phyloP scores from a whole-genome alignment of 2,797 vertebrate species.

The Propithecus perrieri region DNA sequence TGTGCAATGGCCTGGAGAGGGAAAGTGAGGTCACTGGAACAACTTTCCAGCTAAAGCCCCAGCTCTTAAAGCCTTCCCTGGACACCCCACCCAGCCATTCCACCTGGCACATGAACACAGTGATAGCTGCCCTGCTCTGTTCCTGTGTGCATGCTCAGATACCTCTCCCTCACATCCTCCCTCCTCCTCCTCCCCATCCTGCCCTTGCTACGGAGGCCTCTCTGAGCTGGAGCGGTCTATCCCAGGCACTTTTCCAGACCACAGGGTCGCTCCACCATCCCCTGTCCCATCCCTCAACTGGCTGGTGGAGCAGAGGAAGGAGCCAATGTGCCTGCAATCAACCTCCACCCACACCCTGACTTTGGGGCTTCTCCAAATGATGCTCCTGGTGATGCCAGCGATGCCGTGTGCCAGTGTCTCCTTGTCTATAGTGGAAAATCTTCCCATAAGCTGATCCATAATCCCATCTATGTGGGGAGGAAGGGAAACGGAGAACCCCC shows the following conservation, averaged over 20 bases:
- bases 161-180: background rate
- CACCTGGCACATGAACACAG: background rate
- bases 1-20: background rate
- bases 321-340: background rate
- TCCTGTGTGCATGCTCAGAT: background rate
- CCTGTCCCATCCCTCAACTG: background rate
- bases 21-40: background rate
- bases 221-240: background rate
- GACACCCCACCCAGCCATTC: background rate
- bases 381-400: background rate
- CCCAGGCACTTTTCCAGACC: background rate
- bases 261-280: background rate
- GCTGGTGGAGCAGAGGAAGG: background rate
- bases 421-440: background rate
- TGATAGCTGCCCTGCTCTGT: background rate
- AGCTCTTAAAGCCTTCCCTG: background rate
- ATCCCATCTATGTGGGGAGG: background rate
- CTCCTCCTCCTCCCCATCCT: background rate
- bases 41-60: background rate
- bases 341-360: background rate
- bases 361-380: background rate
- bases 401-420: background rate
- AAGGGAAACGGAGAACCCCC: background rate
- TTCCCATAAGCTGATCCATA: background rate
- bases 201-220: background rate